Percentiles rank a stretch among this genome's conserved stretches.
These are phyloP conservation scores for Gibbula magus DNA, from an alignment of 2,888 invertebrate species.

Conservation along the genomic window DNA sequence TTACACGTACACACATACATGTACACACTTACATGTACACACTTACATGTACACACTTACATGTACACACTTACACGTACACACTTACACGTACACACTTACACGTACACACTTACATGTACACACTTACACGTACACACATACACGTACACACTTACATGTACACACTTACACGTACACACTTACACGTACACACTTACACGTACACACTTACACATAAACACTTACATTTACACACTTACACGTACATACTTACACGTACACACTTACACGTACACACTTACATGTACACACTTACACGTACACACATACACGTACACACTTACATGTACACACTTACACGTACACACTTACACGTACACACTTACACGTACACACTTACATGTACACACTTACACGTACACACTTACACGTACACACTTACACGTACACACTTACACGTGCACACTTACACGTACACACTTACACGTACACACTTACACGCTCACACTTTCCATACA, in stretches of 20 bases:
- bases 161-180: background rate
- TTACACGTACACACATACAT: background rate
- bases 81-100: background rate
- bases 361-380: background rate
- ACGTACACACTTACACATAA: background rate
- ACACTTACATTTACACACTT: background rate
- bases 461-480: too few relatives aligned
- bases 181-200: background rate
- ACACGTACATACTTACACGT: constrained; percentile 7
- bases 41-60: background rate
- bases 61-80: background rate
- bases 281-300: background rate
- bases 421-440: background rate
- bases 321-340: background rate
- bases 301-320: background rate
- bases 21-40: background rate
- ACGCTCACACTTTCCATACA: too few relatives aligned
- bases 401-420: background rate
- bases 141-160: background rate
- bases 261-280: constrained; percentile 16
- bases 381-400: background rate
- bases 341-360: background rate
- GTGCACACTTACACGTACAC: too few relatives aligned
- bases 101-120: background rate
- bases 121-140: background rate